Base-by-base conservation (phyloP, 2,888 invertebrate genomes). In the Myopa tessellatipennis region DNA sequence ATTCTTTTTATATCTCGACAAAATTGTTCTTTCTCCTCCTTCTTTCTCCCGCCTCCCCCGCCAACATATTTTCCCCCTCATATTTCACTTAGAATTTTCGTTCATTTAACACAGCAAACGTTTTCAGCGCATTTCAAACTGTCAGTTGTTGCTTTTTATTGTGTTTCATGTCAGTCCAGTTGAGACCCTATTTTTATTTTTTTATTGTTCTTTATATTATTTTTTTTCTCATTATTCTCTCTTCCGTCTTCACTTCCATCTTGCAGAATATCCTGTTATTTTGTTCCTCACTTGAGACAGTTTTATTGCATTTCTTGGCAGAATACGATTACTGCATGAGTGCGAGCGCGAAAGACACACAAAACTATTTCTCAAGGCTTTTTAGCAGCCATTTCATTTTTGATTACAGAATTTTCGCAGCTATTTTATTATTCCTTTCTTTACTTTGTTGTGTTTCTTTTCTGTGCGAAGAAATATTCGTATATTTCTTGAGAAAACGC, bases 131-230 rank as follows among this genome's bases (percentile, higher is more conserved):
- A 55, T 55, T 55, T 55, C 69, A 6, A 69, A 18, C 69, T 69
- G 69, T 69, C 69, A 18, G 12, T 34, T 69, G 45, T 50, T 50
- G 45, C 50, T 50, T 50, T 38, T 69, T 50, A 50, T 69, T 69
- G 69, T 50, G 4, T 69, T 50, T 69, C 26, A 69, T 50, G 69
- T 69, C 69, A 69, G 50, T 69, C 52, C 50, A 40, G 26, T 69
- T 69, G 69, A 69, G 38, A 69, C 40, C 18, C 45, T 45, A 10
- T 45, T 45, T 45, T 45, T 45, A 45, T 45, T 45, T 8, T 45
- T 45, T 45, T 45, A 26, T 26, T 26, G 45, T 45, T 50, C 34
- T 14, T 16, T 45, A n/a, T 69, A 38, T 65, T 38, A 34, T 65
- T 10, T 65, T 10, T 65, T 14, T 65, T 69, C n/a, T 50, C 16